These are phyloP conservation scores for Umimayanthus chanpuru DNA, from an alignment of 92 coral and sea anemone species.

Conservation along the genomic window DNA sequence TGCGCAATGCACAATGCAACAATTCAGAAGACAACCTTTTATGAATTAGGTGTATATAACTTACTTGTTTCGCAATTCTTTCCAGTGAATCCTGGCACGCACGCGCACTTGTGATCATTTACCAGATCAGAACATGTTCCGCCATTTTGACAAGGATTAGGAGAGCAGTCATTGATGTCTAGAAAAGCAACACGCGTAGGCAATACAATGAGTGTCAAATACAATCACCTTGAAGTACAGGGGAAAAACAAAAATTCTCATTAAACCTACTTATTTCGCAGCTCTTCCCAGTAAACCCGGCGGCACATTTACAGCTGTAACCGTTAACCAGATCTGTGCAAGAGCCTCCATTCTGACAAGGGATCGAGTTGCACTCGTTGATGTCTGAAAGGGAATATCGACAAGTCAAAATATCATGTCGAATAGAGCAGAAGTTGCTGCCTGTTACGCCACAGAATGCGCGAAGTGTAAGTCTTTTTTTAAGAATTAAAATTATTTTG, in stretches of 20 bases:
- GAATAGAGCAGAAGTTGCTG: too few species aligned
- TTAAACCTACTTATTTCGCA: conserved; percentile 14
- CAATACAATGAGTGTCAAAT: too few species aligned
- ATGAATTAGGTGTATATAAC: too few species aligned
- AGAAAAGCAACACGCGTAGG: background rate
- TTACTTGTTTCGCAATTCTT: background rate
- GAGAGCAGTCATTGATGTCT: background rate
- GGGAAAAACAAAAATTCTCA: background rate
- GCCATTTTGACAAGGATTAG: background rate
- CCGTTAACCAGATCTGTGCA: conserved; percentile 1
- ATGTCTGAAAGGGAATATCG: background rate
- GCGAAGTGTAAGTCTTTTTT: too few species aligned
- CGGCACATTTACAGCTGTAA: background rate
- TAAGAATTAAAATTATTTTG: too few species aligned
- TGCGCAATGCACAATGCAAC: too few species aligned
- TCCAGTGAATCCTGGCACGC: background rate
- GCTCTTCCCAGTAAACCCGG: conserved; percentile 9
- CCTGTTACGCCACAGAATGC: too few species aligned
- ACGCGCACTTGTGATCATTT: background rate
- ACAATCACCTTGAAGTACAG: too few species aligned
- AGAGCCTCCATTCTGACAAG: conserved; percentile 3
- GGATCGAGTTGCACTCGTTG: conserved; percentile 3
- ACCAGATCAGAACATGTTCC: background rate
- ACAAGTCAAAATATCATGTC: background rate
- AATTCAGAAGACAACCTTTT: too few species aligned